Conservation (phyloP, 2,113 vertebrate genomes). For the Bombycilla garrulus region DNA sequence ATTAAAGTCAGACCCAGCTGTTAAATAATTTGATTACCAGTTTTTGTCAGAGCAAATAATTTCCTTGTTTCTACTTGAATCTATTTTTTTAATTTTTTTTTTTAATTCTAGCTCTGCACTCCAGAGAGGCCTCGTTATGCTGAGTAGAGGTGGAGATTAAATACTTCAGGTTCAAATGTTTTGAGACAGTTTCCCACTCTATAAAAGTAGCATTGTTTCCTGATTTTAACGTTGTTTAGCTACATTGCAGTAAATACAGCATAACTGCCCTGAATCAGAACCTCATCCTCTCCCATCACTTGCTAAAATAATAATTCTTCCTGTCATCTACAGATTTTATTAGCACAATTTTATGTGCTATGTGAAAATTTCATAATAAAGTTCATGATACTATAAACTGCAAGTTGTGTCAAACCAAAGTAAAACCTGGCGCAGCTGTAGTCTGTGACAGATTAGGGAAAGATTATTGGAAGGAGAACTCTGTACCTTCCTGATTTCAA, state of each 20-base stretch:
- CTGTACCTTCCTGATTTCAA: neutral
- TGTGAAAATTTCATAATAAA: neutral
- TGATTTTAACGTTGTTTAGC: neutral
- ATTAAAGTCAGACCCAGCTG: neutral
- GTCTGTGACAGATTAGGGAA: neutral
- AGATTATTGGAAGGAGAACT: neutral
- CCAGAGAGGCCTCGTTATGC: neutral
- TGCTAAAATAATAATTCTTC: neutral
- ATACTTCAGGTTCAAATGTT: neutral
- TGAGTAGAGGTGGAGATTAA: neutral
- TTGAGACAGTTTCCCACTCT: neutral
- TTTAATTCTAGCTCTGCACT: neutral
- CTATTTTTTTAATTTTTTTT: neutral
- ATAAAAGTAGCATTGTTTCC: neutral
- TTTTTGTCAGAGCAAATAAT: neutral
- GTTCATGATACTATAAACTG: neutral
- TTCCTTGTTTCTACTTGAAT: neutral
- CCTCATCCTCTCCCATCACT: neutral
- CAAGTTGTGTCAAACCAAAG: neutral
- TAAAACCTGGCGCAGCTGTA: neutral
- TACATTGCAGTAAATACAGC: neutral
- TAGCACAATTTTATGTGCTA: neutral
- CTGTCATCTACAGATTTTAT: neutral
- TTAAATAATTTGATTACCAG: neutral
- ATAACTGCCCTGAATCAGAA: neutral